Percentiles rank a stretch among this genome's conserved stretches.
phyloP scores from a whole-genome alignment of 2,113 vertebrate species.

The Ranitomeya imitator region DNA sequence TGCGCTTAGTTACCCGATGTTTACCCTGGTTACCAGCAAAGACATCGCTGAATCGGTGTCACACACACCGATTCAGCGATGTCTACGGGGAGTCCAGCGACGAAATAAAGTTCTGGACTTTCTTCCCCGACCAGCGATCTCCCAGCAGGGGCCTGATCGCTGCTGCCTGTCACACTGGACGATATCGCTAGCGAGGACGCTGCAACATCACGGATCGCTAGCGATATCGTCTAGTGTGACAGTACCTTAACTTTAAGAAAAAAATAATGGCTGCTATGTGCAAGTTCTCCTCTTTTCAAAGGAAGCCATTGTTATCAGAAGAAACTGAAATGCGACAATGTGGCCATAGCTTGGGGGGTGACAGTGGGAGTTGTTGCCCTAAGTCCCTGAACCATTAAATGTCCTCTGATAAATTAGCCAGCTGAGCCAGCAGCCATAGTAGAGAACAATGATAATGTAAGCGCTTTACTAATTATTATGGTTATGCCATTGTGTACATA shows the following conservation, averaged over 20 bases:
- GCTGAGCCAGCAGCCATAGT: constrained; percentile 10
- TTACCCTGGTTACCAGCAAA: no score
- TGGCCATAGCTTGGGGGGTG: not conserved
- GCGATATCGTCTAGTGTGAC: no score
- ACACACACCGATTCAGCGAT: no score
- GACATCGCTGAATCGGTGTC: no score
- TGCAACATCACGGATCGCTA: no score
- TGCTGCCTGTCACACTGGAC: no score
- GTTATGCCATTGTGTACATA: not conserved
- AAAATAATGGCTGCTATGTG: not conserved
- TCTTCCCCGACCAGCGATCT: no score
- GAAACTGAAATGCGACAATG: constrained; percentile 2
- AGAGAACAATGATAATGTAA: not conserved
- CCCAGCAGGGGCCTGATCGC: no score
- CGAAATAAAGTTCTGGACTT: no score
- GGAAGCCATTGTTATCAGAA: not conserved
- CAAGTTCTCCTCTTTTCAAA: not conserved
- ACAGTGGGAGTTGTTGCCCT: constrained; percentile 1
- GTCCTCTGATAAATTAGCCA: constrained; percentile 6
- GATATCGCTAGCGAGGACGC: no score
- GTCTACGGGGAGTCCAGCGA: no score
- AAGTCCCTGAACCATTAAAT: constrained; percentile 17
- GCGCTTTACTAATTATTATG: not conserved
- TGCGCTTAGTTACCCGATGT: no score
- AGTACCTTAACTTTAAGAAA: not conserved